Evolutionary conservation across 2,888 invertebrate species (phyloP), one percentile per base, ranked within the genome.

Genomic region (Phalangium opilio): DNA sequence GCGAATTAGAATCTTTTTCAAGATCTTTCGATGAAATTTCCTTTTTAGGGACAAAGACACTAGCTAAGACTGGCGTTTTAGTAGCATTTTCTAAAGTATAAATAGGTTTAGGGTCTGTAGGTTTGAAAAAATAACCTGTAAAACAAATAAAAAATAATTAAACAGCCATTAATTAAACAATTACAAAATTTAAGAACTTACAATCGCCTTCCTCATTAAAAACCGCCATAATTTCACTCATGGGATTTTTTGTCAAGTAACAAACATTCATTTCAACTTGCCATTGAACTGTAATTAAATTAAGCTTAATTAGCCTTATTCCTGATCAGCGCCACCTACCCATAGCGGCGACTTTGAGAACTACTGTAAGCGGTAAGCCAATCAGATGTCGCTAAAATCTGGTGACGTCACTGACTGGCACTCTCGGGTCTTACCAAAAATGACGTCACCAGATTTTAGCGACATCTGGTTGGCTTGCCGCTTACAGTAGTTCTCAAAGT

Each of bases 111-210:
- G 48, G 45, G 19, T 21, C 40, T 12, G 40, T 41, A 1, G 50
- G 48, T 14, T 35, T 45, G 27, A 50, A 50, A 11, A 50, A 3
- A 32, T 21, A 14, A 27, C 47, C 50, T 50, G 15, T 19, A 47
- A 47, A 45, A 15, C 19, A 36, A 19, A 15, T n/a, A 27, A 11
- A 11, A 2, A 41, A 19, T 41, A 15, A 41, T n/a, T 41, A 2
- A 2, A n/a, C n/a, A n/a, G n/a, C n/a, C n/a, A n/a, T n/a, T n/a
- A n/a, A n/a, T n/a, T n/a, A 47, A 45, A 15, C 19, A 36, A 19
- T 10, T n/a, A 27, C 10, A 11, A 2, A 41, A 19, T 41, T n/a
- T 41, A 2, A 2, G 12, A 2, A 48, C 51, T 51, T 44, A 51
- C 51, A 45, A 17, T 20, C 47, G 12, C 49, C 44, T 19, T 49